Conservation (phyloP, 2,888 invertebrate genomes). For the Pseudeuparius sepicola region DNA sequence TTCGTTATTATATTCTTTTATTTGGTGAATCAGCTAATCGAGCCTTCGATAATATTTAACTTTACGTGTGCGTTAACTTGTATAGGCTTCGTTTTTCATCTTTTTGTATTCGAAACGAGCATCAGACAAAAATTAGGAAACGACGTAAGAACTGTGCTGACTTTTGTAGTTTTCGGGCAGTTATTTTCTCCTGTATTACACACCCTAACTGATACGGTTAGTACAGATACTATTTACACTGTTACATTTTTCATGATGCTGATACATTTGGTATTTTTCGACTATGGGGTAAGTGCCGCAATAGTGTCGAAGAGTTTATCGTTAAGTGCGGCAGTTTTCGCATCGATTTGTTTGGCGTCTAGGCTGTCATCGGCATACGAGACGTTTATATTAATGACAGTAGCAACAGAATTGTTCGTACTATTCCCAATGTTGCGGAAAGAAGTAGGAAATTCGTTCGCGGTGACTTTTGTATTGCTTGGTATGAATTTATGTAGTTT, state of each 20-base stretch:
- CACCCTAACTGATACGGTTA: constrained; percentile 91
- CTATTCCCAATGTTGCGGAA: constrained; percentile 73
- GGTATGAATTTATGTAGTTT: constrained; percentile 44
- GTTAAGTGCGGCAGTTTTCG: constrained; percentile 90
- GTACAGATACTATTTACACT: constrained; percentile 95
- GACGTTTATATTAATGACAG: constrained; percentile 82
- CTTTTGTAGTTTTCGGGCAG: constrained; percentile 79
- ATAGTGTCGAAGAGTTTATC: constrained; percentile 88
- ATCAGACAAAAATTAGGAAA: constrained; percentile 37
- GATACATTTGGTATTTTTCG: constrained; percentile 82
- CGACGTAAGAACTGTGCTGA: constrained; percentile 67
- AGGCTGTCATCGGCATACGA: constrained; percentile 75
- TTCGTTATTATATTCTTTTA: constrained; percentile 65
- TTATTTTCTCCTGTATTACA: constrained; percentile 85
- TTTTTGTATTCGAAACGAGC: constrained; percentile 25
- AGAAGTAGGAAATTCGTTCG: constrained; percentile 46
- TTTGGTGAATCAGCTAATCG: constrained; percentile 57
- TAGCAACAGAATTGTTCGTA: constrained; percentile 82
- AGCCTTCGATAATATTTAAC: constrained; percentile 54
- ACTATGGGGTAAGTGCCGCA: constrained; percentile 81
- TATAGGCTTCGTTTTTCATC: constrained; percentile 54
- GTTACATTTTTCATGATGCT: constrained; percentile 82
- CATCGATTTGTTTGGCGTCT: constrained; percentile 90
- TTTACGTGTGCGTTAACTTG: constrained; percentile 46
- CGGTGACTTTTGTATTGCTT: constrained; percentile 45